Evolutionary conservation across 2,113 vertebrate genomes (phyloP), one percentile per base, ranked within the genome.

Genomic region (Perognathus longimembris): DNA sequence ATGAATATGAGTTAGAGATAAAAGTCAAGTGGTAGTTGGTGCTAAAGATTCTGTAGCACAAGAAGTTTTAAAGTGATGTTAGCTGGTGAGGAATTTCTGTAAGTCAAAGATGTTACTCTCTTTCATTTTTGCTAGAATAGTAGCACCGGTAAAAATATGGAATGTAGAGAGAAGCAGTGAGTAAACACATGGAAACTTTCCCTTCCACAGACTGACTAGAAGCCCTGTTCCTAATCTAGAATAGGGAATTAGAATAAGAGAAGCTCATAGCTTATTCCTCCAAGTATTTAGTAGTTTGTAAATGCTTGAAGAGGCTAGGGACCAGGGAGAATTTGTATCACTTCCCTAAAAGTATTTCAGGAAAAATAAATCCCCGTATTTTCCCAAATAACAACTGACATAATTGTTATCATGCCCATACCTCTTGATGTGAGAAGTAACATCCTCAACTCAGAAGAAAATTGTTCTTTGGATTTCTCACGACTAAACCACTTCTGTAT

Each of bases 1-100:
- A 40, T 83, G 95, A 96, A 97, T 95, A 89, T 5, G 18, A 97
- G 93, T n/a, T 90, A 93, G 88, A 97, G 96, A 97, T 97, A 95
- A 97, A 97, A 97, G 96, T 93, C 73, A 95, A 96, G 88, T 86
- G 88, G 93, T 77, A 40, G 83, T 22, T 94, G 96, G 67, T 96
- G 93, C 94, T 92, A 80, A 94, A 96, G 83, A 94, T 83, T 92
- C 83, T 21, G 61, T 84, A 93, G 89, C 77, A 78, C 94, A 81
- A 54, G 69, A 97, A 89, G 21, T 54, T 50, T 93, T 95, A 95
- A 91, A 77, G 76, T 93, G 93, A 67, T 91, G 67, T 78, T 90
- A 75, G 85, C 94, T 70, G 20, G 75, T 87, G 77, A 91, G 80
- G 50, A 73, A 70, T 78, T 75, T 40, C 73, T 90, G 1, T 89